Evolutionary conservation across 2,888 invertebrate species (phyloP), one percentile per base, ranked within the genome.

Genomic region (Terebella lapidaria): DNA sequence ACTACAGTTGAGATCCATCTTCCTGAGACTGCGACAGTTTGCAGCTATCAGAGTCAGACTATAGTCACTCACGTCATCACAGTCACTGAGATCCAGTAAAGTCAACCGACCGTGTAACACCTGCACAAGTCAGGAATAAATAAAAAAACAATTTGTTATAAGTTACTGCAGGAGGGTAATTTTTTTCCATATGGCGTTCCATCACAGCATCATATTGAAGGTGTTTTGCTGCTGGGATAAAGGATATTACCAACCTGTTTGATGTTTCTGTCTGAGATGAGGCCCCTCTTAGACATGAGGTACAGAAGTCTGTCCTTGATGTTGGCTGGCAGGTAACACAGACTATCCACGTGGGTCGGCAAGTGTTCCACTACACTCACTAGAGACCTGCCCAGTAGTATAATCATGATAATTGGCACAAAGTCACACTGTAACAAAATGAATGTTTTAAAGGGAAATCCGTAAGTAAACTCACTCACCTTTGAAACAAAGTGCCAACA

Each of bases 281-380:
- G 60, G 2, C 77, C 75, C 59, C 77, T 63, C 61, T 75, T 76
- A 46, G 70, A 68, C 76, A 78, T 76, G 47, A 77, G 60, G 45
- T 70, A 64, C 4, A 75, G 62, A 49, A 74, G 68, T 54, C 69
- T 72, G 63, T 74, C 73, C 65, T 73, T 76, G 20, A 77, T 58
- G 30, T 28, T 60, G 20, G 58, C 45, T 20, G 67, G 67, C 22
- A 67, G 59, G 15, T 22, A 29, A 2, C 26, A 18, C 18, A 60
- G 51, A 20, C 55, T 55, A 20, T 15, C 25, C 20, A 46, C 25
- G 22, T 51, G 55, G 18, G 51, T 18, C 3, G 26, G 26, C 18
- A 52, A 29, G 30, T 26, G 20, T 27, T 24, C 52, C 22, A 52
- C 30, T 5, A 57, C 24, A 35, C 52, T 28, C 57, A 46, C 49